Evolutionary conservation across 2,888 invertebrate genomes (phyloP).

Genomic region (Nomada fucata): DNA sequence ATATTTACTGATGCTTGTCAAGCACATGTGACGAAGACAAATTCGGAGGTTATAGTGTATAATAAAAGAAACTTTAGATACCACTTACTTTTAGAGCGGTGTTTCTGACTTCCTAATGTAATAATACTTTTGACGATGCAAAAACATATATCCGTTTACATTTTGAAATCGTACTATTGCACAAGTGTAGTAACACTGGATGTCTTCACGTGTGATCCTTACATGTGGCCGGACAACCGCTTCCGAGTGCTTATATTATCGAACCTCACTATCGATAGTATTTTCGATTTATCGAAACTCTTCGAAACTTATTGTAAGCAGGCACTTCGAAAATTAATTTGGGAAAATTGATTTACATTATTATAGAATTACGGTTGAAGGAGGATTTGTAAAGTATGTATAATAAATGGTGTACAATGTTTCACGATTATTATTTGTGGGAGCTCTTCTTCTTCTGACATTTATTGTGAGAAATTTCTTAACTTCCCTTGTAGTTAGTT

Average conservation of each 20-base stretch:
- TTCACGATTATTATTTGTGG: no score
- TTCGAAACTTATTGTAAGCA: background rate
- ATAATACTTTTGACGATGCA: background rate
- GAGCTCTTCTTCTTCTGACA: no score
- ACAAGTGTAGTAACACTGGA: constrained; percentile 9
- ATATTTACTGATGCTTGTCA: constrained; percentile 26
- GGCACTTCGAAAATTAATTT: no score
- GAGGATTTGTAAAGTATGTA: no score
- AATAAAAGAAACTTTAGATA: background rate
- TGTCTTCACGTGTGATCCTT: constrained; percentile 10
- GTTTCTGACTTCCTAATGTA: background rate
- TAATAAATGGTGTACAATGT: no score
- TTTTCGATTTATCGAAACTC: constrained; percentile 21
- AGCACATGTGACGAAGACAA: constrained; percentile 4
- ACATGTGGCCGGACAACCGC: constrained; percentile 39
- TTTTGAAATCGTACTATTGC: constrained; percentile 39
- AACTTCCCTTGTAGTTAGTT: no score
- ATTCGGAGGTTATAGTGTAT: constrained; percentile 52
- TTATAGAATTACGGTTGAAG: no score
- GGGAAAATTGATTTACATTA: no score
- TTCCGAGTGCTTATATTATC: constrained; percentile 13
- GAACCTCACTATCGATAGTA: background rate
- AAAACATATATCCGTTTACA: constrained; percentile 30
- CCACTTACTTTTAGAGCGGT: constrained; percentile 41
- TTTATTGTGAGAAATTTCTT: no score